Evolutionary conservation across 2,888 invertebrate genomes (phyloP).

Genomic region (Augochlorella aurata): DNA sequence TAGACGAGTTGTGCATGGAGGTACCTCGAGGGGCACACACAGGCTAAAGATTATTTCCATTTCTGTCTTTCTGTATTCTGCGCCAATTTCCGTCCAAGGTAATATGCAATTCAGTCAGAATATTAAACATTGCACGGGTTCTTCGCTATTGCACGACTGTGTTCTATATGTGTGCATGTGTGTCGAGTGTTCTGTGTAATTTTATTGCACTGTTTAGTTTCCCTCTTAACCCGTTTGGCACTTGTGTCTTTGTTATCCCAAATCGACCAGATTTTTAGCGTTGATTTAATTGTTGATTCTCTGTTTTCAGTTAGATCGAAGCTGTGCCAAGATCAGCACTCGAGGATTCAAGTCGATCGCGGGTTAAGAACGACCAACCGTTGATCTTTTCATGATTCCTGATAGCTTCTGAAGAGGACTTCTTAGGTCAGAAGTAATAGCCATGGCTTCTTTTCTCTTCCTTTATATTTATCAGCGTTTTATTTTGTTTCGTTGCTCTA

Average conservation of each 20-base stretch:
- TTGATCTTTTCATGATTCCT: neutral
- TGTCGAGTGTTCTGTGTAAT: slow-evolving; percentile 2
- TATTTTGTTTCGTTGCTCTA: slow-evolving; percentile 55
- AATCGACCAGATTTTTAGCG: slow-evolving; percentile 16
- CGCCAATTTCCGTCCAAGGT: neutral
- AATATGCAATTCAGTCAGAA: neutral
- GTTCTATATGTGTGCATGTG: neutral
- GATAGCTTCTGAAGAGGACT: neutral
- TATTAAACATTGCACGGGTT: slow-evolving; percentile 42
- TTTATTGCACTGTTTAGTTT: slow-evolving; percentile 44
- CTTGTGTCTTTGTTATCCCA: slow-evolving; percentile 25
- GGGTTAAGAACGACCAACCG: slow-evolving; percentile 10
- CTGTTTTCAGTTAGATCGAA: slow-evolving; percentile 5
- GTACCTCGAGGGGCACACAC: slow-evolving; percentile 62
- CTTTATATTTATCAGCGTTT: slow-evolving; percentile 17
- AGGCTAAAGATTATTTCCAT: slow-evolving; percentile 28
- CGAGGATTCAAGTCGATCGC: neutral
- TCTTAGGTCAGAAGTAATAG: neutral
- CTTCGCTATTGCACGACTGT: slow-evolving; percentile 54
- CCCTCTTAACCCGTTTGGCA: slow-evolving; percentile 46
- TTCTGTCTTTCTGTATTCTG: neutral
- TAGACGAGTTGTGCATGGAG: slow-evolving; percentile 78
- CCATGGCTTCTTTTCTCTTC: neutral
- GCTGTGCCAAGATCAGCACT: neutral
- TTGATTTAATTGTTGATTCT: neutral